Base-by-base conservation (phyloP, 2,797 vertebrate genomes). In the Mormyrus hasselquistii region DNA sequence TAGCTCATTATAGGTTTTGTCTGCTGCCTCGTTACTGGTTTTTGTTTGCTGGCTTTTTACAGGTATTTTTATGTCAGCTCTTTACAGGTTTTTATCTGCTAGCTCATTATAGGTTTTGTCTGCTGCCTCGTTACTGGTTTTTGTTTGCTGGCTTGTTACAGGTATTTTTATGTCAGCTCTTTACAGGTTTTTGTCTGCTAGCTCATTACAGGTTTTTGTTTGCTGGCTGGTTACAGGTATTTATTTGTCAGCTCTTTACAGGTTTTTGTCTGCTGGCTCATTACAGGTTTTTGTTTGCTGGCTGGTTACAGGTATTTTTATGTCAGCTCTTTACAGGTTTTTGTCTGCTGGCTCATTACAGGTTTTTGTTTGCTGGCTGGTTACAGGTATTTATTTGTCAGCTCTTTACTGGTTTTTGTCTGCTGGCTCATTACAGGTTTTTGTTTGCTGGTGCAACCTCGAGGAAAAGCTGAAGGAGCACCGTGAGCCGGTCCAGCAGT, bases 391-490 rank as follows among this genome's bases (percentile, higher is more conserved):
- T 94, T 96, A 3, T 95, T 93, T 65, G 95, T 93, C 0, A 97
- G 96, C 57, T 59, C n/a, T 0, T 9, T 59, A 59, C 7, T 22
- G n/a, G 59, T 25, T 65, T 69, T 69, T 69, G 25, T 69, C 0
- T 69, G 62, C 62, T 34, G 62, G 25, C 25, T 34, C 0, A 1
- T 69, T 69, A 34, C 22, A 55, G 88, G 89, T 96, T 96, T 93
- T 94, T 96, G 3, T 95, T 93, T 69, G 95, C 94, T 0, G 97
- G 97, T 62, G 96, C 96, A 5, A 98, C 97, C 92, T 99, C 96
- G 14, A 98, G 93, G 87, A 98, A 94, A 82, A 99, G 90, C 93
- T 98, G 97, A 87, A 99, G 95, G 88, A 97, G 94, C 38, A 95
- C 89, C 1, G 97, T 98, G 62, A 96, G 9, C 85, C 88, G 96